Percentiles rank a stretch among this genome's conserved stretches.
These are phyloP conservation scores for Mixornis gularis DNA, from an alignment of 2,113 vertebrate species.

Conservation along the genomic window DNA sequence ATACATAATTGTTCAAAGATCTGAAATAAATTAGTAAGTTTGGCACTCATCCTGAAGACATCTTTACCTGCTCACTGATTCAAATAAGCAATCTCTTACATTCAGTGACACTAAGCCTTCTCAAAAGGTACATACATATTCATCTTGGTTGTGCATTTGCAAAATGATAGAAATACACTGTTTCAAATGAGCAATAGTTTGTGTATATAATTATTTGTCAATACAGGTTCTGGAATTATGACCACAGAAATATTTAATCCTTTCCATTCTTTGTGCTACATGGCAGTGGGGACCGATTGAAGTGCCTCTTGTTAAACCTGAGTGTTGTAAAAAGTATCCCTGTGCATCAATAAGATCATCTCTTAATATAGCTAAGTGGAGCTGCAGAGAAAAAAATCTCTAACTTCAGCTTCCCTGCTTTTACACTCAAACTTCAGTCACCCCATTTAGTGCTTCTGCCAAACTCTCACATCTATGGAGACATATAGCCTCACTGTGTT, in stretches of 20 bases:
- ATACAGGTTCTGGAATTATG: background rate
- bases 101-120: background rate
- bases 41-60: background rate
- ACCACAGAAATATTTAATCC: background rate
- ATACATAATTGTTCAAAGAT: background rate
- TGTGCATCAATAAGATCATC: background rate
- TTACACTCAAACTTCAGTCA: background rate
- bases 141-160: background rate
- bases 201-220: background rate
- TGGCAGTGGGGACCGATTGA: background rate
- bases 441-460: background rate
- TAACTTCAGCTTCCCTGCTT: background rate
- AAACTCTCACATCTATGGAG: background rate
- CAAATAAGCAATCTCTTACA: background rate
- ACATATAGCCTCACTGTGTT: background rate
- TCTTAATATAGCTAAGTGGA: background rate
- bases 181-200: background rate
- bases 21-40: background rate
- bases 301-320: background rate
- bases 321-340: background rate
- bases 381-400: background rate
- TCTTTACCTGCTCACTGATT: background rate
- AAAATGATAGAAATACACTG: background rate
- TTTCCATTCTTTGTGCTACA: background rate
- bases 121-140: background rate